phyloP scores from a whole-genome alignment of 92 coral and sea anemone genomes.

The Porites lobata region DNA sequence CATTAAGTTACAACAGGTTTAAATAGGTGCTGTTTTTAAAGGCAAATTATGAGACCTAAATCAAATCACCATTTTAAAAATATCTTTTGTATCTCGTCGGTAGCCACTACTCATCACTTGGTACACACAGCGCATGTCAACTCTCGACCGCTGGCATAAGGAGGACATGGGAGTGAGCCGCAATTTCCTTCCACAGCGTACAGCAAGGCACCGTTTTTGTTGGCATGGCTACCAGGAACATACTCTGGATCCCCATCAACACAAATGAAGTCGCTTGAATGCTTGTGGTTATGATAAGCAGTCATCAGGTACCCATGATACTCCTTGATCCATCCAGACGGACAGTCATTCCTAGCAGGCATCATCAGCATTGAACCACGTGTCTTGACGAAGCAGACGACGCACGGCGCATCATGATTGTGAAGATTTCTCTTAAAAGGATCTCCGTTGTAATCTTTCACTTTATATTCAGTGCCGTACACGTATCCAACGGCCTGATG shows the following conservation, averaged over 20 bases:
- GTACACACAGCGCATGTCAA: conserved; percentile 37
- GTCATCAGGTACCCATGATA: conserved; percentile 28
- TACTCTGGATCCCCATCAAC: conserved; percentile 63
- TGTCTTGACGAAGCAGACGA: conserved; percentile 48
- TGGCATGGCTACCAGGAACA: conserved; percentile 56
- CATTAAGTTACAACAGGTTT: too few relatives aligned
- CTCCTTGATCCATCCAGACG: conserved; percentile 52
- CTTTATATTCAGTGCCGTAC: conserved; percentile 15
- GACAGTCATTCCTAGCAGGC: conserved; percentile 60
- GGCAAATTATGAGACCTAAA: too few relatives aligned
- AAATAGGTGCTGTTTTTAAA: too few relatives aligned
- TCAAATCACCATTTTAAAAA: not conserved
- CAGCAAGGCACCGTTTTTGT: conserved; percentile 59
- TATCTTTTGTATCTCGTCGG: not conserved
- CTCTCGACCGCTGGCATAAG: not conserved
- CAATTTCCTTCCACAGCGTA: conserved; percentile 70
- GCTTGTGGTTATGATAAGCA: not conserved
- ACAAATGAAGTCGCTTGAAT: conserved; percentile 31
- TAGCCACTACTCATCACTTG: not conserved
- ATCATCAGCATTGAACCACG: conserved; percentile 55
- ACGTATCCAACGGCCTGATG: not conserved
- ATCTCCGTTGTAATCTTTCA: not conserved
- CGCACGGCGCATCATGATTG: not conserved
- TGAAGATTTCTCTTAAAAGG: conserved; percentile 3
- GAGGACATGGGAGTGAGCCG: conserved; percentile 37